Percentiles rank a stretch among this genome's conserved stretches.
Conservation (phyloP, 2,113 vertebrate species). For the Dromas ardeola region DNA sequence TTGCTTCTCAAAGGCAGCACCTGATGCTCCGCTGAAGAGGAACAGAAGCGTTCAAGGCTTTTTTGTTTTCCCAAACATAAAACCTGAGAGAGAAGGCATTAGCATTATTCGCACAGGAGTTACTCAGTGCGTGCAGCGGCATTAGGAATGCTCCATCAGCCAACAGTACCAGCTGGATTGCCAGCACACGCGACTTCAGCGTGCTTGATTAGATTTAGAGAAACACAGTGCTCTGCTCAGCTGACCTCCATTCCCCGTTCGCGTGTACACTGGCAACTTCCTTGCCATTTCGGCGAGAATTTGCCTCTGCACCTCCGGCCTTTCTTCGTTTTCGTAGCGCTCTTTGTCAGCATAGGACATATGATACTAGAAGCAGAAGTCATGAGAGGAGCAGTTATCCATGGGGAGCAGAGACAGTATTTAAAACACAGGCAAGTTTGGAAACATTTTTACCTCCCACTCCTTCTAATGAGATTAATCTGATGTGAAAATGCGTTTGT, state of each 20-base stretch:
- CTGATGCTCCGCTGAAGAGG: neutral
- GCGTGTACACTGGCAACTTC: constrained; percentile 90
- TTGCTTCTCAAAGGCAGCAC: neutral
- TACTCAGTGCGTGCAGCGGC: fast-evolving
- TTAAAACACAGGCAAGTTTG: fast-evolving
- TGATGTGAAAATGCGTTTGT: neutral
- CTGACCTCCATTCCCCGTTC: constrained; percentile 90
- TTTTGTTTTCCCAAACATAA: neutral
- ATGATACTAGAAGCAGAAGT: constrained; percentile 83
- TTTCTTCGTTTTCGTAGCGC: constrained; percentile 90
- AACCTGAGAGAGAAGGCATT: neutral
- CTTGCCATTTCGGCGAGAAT: constrained; percentile 89
- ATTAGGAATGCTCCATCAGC: fast-evolving
- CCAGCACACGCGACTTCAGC: fast-evolving
- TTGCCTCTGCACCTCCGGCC: constrained; percentile 92
- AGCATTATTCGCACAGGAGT: neutral
- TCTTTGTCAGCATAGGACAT: constrained; percentile 93
- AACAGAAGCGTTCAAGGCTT: neutral
- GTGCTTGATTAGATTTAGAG: fast-evolving
- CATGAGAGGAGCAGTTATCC: neutral
- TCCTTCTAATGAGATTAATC: neutral
- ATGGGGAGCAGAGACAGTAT: fast-evolving
- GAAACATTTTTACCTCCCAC: neutral
- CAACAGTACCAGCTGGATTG: fast-evolving
- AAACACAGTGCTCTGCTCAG: neutral